Evolutionary conservation across 2,113 vertebrate species (phyloP), one percentile per base, ranked within the genome.

Genomic region (Chloebia gouldiae): DNA sequence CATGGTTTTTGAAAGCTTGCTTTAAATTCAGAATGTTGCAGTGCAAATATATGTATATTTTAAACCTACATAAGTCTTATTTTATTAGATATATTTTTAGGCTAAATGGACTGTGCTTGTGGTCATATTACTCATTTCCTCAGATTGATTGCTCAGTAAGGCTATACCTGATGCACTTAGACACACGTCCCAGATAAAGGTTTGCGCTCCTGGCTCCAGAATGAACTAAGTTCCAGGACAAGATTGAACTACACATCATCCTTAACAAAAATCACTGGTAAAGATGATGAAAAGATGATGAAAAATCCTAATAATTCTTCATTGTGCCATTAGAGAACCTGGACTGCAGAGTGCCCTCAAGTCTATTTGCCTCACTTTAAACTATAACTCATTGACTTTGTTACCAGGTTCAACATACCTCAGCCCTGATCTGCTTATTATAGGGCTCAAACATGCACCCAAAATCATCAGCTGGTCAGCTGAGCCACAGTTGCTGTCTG

Each of bases 401-500:
- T 80, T 56, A 39, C 4, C 57, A 95, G 71, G 59, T 83, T 88
- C 88, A 95, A 31, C 53, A 88, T 72, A 47, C 11, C 79, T 88
- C 79, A 71, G 2, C 79, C 49, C 40, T 56, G 49, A 92, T 90
- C 44, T 88, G 63, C 31, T 88, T 86, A 86, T 88, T 86, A 69
- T 28, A 93, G 75, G 63, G 54, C 54, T 85, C 75, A 86, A 68
- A 86, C 59, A 71, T 28, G 70, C 45, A 86, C 83, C 37, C 66
- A 82, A 83, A 70, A 82, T 40, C 76, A 92, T 56, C 45, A 81
- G 63, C 57, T 72, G 27, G 57, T 92, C 91, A 93, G 5, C 30
- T 86, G 79, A 95, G 88, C 50, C 59, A 66, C 76, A 88, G 91
- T 49, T 96, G 88, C 56, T 77, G 76, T 90, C 91, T 93, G 44